Evolutionary conservation across 1,140 invertebrate species (phyloP).

Genomic region (Macrocentrus cingulum): DNA sequence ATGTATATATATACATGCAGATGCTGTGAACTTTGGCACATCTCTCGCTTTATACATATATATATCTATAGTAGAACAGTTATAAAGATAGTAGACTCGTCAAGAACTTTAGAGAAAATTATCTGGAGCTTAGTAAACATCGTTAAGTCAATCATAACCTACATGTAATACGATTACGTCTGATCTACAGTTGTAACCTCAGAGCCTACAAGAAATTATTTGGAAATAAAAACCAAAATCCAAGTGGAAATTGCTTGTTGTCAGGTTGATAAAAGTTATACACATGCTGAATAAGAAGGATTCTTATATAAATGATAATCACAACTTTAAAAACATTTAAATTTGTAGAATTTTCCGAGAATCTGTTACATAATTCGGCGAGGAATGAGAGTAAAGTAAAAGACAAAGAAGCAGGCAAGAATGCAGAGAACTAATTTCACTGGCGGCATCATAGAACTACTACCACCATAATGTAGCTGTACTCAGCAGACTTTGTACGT

Average conservation of each 20-base stretch:
- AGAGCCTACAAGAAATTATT: too few species aligned
- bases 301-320: too few species aligned
- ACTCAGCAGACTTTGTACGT: conserved; percentile 22
- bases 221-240: too few species aligned
- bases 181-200: too few species aligned
- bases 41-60: too few species aligned
- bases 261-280: too few species aligned
- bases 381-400: conserved; percentile 17
- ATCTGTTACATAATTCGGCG: conserved; percentile 16
- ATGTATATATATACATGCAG: neutral
- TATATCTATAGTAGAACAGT: neutral
- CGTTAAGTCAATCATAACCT: conserved; percentile 32
- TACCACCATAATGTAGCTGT: conserved; percentile 4
- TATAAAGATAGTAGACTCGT: conserved; percentile 7
- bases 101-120: conserved; percentile 9
- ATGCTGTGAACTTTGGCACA: too few species aligned
- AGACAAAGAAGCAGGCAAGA: conserved; percentile 7
- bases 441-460: conserved; percentile 11
- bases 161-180: neutral
- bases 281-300: too few species aligned
- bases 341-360: conserved; percentile 13
- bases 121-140: conserved; percentile 28
- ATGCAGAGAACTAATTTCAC: conserved; percentile 26
- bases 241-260: too few species aligned
- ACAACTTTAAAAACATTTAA: too few species aligned